These are phyloP conservation scores for Phymorhynchus buccinoides DNA, from an alignment of 1,140 invertebrate species.

Conservation along the genomic window DNA sequence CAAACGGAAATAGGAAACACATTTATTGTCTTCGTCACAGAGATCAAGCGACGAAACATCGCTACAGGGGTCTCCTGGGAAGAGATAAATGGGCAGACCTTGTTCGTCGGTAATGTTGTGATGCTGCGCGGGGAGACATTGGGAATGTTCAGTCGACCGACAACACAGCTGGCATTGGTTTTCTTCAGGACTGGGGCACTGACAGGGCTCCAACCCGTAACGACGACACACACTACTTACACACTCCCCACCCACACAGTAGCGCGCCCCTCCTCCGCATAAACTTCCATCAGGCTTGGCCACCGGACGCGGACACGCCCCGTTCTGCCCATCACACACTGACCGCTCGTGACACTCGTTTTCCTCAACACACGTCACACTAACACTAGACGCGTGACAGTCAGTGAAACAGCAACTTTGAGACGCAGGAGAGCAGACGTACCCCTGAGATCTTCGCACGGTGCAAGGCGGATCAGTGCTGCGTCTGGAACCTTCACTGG, in stretches of 20 bases:
- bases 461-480: slow-evolving; percentile 52
- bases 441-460: slow-evolving; percentile 46
- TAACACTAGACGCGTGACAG: slow-evolving; percentile 42
- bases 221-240: slow-evolving; percentile 47
- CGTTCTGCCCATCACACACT: slow-evolving; percentile 49
- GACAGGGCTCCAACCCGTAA: slow-evolving; percentile 44
- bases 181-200: slow-evolving; percentile 33
- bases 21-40: slow-evolving; percentile 36
- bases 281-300: slow-evolving; percentile 40
- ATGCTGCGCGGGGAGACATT: slow-evolving; percentile 11
- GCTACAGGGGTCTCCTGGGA: slow-evolving; percentile 47
- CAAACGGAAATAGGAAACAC: neutral
- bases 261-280: slow-evolving; percentile 49
- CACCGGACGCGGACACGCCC: slow-evolving; percentile 44
- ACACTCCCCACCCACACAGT: slow-evolving; percentile 54
- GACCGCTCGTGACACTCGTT: slow-evolving; percentile 48
- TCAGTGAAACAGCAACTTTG: slow-evolving; percentile 48
- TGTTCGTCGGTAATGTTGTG: neutral
- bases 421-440: slow-evolving; percentile 50
- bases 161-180: slow-evolving; percentile 46
- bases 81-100: slow-evolving; percentile 15
- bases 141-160: slow-evolving; percentile 7
- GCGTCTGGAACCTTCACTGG: slow-evolving; percentile 36
- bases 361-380: slow-evolving; percentile 42
- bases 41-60: slow-evolving; percentile 43